Evolutionary conservation across 1,140 invertebrate species (phyloP), one percentile per base, ranked within the genome.

Genomic region (Drosophila insularis): DNA sequence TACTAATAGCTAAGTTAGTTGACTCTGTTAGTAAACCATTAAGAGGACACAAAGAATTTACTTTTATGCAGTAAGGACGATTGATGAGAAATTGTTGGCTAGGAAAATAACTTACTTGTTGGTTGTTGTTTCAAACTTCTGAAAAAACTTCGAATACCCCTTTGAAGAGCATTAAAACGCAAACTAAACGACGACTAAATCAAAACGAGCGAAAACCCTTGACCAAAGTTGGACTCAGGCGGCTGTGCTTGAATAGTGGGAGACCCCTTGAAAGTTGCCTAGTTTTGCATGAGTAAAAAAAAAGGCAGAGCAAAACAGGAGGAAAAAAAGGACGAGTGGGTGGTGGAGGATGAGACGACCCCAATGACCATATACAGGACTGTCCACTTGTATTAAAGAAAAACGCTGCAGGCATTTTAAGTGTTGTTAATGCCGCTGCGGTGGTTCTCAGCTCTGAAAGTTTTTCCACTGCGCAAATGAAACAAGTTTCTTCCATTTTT

Each of bases 401-500:
- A 86, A 86, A 86, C 82, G 82, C 82, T 71, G 82, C 82, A 86
- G 82, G 82, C 82, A 86, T 86, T 86, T 86, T 86, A 86, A 86
- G 82, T 86, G 82, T 87, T 86, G 82, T 86, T 86, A 86, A 86
- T 79, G 82, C 79, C 66, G 54, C 70, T 79, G 82, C 79, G 82
- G 74, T 69, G 82, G 74, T 69, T 68, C 50, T 58, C 64, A 70
- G 68, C 68, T 70, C 31, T 6, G 50, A 86, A 86, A 86, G 63
- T 87, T 87, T 81, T 73, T 68, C 67, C 75, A 65, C 69, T 69
- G 70, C 71, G 40, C 68, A 87, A 87, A 87, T 87, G 82, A 87
- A 86, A 87, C 82, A 87, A 87, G 75, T 86, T 86, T 85, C 61
- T 63, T 73, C 56, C 11, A 74, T 55, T 73, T 73, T 75, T 73